These are phyloP conservation scores for Sparidentex hasta DNA, from an alignment of 2,797 vertebrate genomes.

Conservation along the genomic window DNA sequence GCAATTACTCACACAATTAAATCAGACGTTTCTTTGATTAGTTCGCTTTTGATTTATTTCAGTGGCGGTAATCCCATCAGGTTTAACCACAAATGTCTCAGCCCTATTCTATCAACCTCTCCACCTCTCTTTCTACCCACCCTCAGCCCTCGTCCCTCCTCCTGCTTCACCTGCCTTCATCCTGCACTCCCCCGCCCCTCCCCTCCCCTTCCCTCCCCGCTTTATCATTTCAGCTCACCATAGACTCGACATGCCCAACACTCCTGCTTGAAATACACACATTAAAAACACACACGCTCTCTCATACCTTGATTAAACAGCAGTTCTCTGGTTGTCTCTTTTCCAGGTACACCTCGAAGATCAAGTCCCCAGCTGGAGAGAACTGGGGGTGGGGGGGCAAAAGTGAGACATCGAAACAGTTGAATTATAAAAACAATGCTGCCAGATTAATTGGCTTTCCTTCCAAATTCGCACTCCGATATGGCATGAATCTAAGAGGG, in stretches of 20 bases:
- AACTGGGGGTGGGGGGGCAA: constrained; percentile 75
- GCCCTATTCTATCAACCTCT: constrained; percentile 71
- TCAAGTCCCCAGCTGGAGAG: constrained; percentile 94
- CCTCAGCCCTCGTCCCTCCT: constrained; percentile 25
- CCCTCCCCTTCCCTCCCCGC: too few species aligned
- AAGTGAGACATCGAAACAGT: constrained; percentile 40
- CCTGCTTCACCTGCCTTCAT: constrained; percentile 36
- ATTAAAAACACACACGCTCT: constrained; percentile 28
- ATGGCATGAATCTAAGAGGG: constrained; percentile 51
- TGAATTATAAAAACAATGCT: constrained; percentile 54
- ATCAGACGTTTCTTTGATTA: constrained; percentile 83
- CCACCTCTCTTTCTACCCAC: constrained; percentile 36
- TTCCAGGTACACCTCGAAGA: constrained; percentile 96
- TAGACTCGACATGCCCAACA: background rate
- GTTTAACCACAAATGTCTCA: constrained; percentile 72
- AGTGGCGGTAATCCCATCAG: constrained; percentile 76
- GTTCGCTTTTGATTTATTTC: constrained; percentile 80
- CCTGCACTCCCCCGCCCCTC: constrained; percentile 8
- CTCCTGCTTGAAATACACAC: background rate
- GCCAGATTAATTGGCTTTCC: constrained; percentile 67
- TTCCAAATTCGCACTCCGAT: constrained; percentile 44
- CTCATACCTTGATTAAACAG: constrained; percentile 94
- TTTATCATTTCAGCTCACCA: constrained; percentile 32
- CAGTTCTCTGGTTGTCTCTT: constrained; percentile 92
- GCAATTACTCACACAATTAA: constrained; percentile 84